phyloP scores from a whole-genome alignment of 1,140 invertebrate genomes.

The Telenomus remus region DNA sequence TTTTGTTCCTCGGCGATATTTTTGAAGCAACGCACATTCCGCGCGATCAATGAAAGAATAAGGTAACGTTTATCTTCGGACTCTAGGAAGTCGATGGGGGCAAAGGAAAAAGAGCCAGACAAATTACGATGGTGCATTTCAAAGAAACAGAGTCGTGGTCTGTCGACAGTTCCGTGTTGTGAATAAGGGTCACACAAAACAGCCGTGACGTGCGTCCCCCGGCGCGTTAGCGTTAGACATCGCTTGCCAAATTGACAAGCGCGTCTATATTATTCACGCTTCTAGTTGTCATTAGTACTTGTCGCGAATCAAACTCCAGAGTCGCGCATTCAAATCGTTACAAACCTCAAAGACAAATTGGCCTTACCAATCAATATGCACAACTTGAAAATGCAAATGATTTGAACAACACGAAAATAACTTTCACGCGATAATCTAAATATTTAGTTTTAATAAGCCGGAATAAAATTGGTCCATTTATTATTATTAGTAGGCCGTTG shows the following conservation, averaged over 20 bases:
- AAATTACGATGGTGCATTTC: conserved; percentile 45
- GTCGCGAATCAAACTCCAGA: conserved; percentile 2
- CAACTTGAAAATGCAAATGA: no score
- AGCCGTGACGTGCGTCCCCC: conserved; percentile 39
- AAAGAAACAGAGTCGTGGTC: conserved; percentile 45
- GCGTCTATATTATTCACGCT: conserved; percentile 49
- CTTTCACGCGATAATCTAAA: no score
- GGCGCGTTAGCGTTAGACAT: conserved; percentile 41
- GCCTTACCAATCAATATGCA: no score
- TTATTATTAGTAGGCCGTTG: no score
- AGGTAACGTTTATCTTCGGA: conserved; percentile 25
- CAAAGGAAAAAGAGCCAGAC: conserved; percentile 21
- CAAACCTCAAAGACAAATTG: no score
- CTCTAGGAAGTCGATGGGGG: conserved; percentile 27
- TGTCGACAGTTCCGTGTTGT: conserved; percentile 45
- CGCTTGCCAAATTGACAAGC: conserved; percentile 54
- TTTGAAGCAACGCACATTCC: conserved; percentile 24
- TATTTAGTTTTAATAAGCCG: no score
- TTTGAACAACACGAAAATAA: no score
- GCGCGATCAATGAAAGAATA: conserved; percentile 44
- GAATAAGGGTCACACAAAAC: conserved; percentile 58
- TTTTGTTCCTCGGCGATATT: conserved; percentile 11
- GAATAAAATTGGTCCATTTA: no score
- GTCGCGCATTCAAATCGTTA: no score
- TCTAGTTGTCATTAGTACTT: conserved; percentile 35